Evolutionary conservation across 2,113 vertebrate species (phyloP), one percentile per base, ranked within the genome.

Genomic region (Condylura cristata): DNA sequence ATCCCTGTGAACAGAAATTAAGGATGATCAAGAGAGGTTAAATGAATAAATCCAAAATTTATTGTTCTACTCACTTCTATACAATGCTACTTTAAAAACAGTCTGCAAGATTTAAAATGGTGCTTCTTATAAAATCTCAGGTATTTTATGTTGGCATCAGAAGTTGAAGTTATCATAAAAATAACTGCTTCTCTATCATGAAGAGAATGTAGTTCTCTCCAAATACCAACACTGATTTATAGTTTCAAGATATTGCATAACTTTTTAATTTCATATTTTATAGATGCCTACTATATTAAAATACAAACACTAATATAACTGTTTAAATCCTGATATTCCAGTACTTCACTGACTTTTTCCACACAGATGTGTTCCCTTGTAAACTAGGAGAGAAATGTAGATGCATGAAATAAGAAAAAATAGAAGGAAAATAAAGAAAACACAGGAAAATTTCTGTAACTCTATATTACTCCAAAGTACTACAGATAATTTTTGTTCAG

Each of bases 1-100:
- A 99, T 85, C 99, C 99, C 99, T 99, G 96, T 46, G 80, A 94
- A 90, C 48, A 97, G 90, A 71, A 97, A 70, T 39, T 18, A 92
- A 56, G 70, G 37, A 70, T 60, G 44, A 88, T 91, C 70, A 95
- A 32, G 18, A 92, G 10, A 94, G 58, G 6, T 80, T 72, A 34
- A 96, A 96, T 78, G 20, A 93, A 80, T 85, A 83, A 94, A 79
- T 60, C 92, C 20, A 56, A 56, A 30, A 94, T 87, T 85, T 91
- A 80, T 2, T 89, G 10, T n/a, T 96, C 61, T 87, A 95, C 48
- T 72, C 65, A 82, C 44, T 66, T 95, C 86, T 80, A 53, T 79
- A 95, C 17, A 93, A 63, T 24, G 44, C 66, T 90, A 82, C 34
- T 48, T 80, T 79, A 70, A 58, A 95, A 94, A 76, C 14, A 79